Percentiles rank a stretch among this genome's conserved stretches.
These are phyloP conservation scores for Drosophila pseudotakahashii DNA, from an alignment of 2,888 invertebrate species.

Conservation along the genomic window DNA sequence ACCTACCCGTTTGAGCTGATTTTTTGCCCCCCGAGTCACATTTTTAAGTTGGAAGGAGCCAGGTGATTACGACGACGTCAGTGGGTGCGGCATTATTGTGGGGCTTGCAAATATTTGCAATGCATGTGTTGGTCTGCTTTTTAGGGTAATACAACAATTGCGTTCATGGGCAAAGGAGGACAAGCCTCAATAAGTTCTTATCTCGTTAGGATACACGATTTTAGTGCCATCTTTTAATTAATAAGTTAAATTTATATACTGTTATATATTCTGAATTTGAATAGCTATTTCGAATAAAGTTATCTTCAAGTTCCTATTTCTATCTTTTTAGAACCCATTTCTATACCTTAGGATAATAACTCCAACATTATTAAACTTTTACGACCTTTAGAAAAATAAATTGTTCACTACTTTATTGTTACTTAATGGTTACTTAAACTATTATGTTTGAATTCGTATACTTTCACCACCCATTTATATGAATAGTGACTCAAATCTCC, in stretches of 20 bases:
- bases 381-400: too few species aligned
- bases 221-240: background rate
- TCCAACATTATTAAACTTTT: too few species aligned
- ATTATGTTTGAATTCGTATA: too few species aligned
- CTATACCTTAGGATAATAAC: too few species aligned
- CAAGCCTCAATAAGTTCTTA: background rate
- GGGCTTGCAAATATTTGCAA: constrained; percentile 21
- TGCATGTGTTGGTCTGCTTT: constrained; percentile 13
- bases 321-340: too few species aligned
- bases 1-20: constrained; percentile 36
- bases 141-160: constrained; percentile 3
- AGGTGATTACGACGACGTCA: constrained; percentile 26
- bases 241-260: background rate
- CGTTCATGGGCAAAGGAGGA: constrained; percentile 8
- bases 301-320: too few species aligned
- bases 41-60: constrained; percentile 34
- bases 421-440: too few species aligned
- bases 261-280: background rate
- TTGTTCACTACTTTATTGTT: too few species aligned
- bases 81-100: constrained; percentile 37
- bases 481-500: too few species aligned
- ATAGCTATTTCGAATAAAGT: too few species aligned
- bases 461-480: too few species aligned
- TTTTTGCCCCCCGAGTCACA: constrained; percentile 31
- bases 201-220: background rate